A percentile compares a stretch with the other conserved stretches of the same genome.
These are phyloP conservation scores for Aphidoletes aphidimyza DNA, from an alignment of 2,888 invertebrate genomes.

Conservation along the genomic window DNA sequence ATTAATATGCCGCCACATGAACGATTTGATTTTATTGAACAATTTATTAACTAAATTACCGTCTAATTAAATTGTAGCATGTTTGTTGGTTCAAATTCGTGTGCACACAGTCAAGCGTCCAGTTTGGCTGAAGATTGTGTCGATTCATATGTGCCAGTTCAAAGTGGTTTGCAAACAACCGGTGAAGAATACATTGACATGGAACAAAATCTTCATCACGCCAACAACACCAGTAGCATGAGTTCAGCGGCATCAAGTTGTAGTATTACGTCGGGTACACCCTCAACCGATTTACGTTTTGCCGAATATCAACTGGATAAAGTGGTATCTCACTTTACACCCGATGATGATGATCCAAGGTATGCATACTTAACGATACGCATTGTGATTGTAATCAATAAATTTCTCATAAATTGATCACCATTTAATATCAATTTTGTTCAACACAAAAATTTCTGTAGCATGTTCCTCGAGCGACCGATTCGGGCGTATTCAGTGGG, in stretches of 20 bases:
- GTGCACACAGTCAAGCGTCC: constrained; percentile 73
- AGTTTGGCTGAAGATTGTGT: constrained; percentile 71
- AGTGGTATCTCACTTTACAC: constrained; percentile 77
- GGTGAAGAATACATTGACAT: constrained; percentile 57
- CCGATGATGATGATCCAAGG: constrained; percentile 72
- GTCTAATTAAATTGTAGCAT: background rate
- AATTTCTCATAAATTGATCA: too few relatives aligned
- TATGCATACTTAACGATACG: constrained; percentile 34
- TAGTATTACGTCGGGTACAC: constrained; percentile 82
- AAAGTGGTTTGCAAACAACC: constrained; percentile 1
- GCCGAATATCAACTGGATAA: constrained; percentile 85
- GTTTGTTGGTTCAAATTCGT: constrained; percentile 62
- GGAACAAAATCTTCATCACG: constrained; percentile 58
- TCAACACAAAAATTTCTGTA: too few relatives aligned
- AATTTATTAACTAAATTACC: background rate
- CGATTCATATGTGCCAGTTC: constrained; percentile 70
- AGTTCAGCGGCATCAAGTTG: constrained; percentile 77
- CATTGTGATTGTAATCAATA: too few relatives aligned
- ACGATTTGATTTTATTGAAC: background rate
- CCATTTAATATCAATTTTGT: too few relatives aligned
- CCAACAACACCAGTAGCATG: constrained; percentile 63
- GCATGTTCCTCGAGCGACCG: constrained; percentile 68
- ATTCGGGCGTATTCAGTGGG: constrained; percentile 87
- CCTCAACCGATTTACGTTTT: constrained; percentile 81
- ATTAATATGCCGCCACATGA: background rate